phyloP scores from a whole-genome alignment of 2,888 invertebrate species.

The Crossocerus cetratus region DNA sequence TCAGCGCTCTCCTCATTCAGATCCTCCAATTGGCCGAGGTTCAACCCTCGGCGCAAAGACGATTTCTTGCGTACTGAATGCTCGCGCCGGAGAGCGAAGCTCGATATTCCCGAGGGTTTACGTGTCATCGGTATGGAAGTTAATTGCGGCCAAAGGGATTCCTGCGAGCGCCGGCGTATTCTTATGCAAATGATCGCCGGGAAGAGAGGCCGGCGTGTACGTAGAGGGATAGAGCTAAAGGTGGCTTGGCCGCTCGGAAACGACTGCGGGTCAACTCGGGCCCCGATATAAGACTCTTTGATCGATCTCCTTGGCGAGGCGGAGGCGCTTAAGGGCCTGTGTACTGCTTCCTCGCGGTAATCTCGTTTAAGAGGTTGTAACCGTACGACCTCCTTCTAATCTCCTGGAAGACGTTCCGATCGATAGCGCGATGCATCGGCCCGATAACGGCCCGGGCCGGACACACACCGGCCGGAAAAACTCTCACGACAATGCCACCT shows the following conservation, averaged over 20 bases:
- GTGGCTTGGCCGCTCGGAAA: neutral
- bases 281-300: slow-evolving; percentile 16
- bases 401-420: slow-evolving; percentile 32
- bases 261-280: neutral
- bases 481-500: slow-evolving; percentile 32
- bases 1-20: slow-evolving; percentile 1
- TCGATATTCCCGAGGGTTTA: neutral
- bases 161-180: neutral
- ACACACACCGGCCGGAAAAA: slow-evolving; percentile 13
- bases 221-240: no score
- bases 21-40: slow-evolving; percentile 20
- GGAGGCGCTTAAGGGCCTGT: slow-evolving; percentile 29
- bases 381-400: slow-evolving; percentile 35
- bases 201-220: no score
- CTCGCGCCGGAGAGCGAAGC: neutral
- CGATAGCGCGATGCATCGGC: slow-evolving; percentile 26
- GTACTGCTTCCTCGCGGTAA: slow-evolving; percentile 25
- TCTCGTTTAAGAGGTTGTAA: slow-evolving; percentile 46
- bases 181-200: neutral
- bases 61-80: neutral
- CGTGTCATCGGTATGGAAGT: neutral
- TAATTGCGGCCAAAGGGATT: slow-evolving; percentile 1
- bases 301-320: slow-evolving; percentile 28
- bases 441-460: slow-evolving; percentile 18
- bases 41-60: neutral